Evolutionary conservation across 1,140 invertebrate species (phyloP).

Genomic region (Meloidogyne chitwoodi): DNA sequence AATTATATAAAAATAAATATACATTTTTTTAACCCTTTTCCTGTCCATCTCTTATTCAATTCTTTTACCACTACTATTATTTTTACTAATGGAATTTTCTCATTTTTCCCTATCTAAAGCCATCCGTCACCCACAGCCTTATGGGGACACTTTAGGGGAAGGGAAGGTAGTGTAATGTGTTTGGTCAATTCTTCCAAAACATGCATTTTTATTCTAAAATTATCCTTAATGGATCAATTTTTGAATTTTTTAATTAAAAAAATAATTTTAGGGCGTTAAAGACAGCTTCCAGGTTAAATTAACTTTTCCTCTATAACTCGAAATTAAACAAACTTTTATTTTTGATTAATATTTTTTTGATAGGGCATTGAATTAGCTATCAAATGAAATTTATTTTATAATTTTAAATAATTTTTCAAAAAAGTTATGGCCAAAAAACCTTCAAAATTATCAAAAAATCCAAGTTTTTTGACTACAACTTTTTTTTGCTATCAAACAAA

Average conservation of each 20-base stretch:
- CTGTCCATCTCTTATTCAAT: too few species aligned
- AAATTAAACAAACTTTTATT: not conserved
- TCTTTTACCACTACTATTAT: too few species aligned
- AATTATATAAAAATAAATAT: not conserved
- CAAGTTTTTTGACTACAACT: not conserved
- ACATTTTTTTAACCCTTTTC: not conserved
- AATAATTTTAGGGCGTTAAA: too few species aligned
- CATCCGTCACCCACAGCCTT: not conserved
- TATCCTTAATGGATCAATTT: not conserved
- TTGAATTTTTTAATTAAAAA: too few species aligned
- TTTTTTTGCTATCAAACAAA: not conserved
- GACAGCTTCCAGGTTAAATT: not conserved
- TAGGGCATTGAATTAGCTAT: not conserved
- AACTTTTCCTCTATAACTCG: not conserved
- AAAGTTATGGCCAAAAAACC: not conserved
- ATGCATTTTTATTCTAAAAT: not conserved
- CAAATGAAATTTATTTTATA: not conserved
- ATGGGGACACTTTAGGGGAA: too few species aligned
- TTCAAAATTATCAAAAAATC: not conserved
- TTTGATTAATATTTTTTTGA: not conserved
- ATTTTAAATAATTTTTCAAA: not conserved
- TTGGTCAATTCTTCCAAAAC: not conserved
- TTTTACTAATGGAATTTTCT: not conserved
- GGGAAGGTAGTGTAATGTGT: not conserved
- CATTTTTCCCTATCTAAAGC: not conserved